Conservation (phyloP, 2,797 vertebrate species). For the Leptatherina wallacei region DNA sequence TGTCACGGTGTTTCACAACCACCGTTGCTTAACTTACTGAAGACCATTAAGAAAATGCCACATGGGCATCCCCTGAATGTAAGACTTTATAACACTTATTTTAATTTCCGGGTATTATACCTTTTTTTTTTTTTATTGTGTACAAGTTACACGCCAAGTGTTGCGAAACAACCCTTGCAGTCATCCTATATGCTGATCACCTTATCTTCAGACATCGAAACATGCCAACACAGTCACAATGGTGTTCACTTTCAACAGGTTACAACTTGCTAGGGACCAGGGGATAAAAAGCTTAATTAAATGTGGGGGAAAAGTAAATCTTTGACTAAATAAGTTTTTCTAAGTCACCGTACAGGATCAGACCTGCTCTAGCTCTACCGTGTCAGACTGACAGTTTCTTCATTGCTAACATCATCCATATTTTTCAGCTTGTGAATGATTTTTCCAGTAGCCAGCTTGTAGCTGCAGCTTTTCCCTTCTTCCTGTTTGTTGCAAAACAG, state of each 20-base stretch:
- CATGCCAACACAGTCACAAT: background rate
- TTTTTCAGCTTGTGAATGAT: conserved; percentile 15
- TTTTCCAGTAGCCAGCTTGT: conserved; percentile 15
- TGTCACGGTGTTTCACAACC: conserved; percentile 17
- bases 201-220: background rate
- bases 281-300: background rate
- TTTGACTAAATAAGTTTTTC: conserved; percentile 38
- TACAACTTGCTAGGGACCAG: conserved; percentile 32
- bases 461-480: conserved; percentile 13
- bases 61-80: background rate
- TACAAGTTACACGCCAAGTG: background rate
- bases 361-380: conserved; percentile 41
- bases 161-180: background rate
- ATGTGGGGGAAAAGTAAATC: background rate
- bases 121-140: background rate
- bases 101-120: background rate
- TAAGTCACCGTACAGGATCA: conserved; percentile 41
- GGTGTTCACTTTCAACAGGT: conserved; percentile 26
- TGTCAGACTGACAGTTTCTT: conserved; percentile 23
- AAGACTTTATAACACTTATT: background rate
- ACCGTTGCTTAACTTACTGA: conserved; percentile 4
- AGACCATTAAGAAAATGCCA: background rate
- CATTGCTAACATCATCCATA: conserved; percentile 10
- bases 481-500: conserved; percentile 27
- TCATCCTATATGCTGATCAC: background rate